Conservation (phyloP, 2,888 invertebrate genomes). For the Schrankia costaestrigalis region DNA sequence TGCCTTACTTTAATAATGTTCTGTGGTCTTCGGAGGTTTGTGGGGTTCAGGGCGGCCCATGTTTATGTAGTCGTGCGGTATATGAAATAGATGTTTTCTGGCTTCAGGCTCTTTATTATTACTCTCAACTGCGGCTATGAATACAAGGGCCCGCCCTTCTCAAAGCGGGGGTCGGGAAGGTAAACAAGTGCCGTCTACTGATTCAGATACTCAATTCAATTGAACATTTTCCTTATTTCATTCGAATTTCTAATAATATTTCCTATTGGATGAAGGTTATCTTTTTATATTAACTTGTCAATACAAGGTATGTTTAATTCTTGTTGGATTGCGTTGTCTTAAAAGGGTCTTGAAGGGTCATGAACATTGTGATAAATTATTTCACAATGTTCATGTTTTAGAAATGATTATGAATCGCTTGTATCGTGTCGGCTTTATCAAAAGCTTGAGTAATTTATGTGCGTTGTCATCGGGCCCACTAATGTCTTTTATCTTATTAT, state of each 20-base stretch:
- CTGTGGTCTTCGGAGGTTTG: constrained; percentile 70
- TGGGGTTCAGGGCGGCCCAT: constrained; percentile 56
- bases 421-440: constrained; percentile 56
- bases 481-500: constrained; percentile 51
- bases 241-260: constrained; percentile 43
- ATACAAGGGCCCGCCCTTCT: constrained; percentile 51
- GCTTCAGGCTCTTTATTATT: constrained; percentile 80
- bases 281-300: constrained; percentile 16
- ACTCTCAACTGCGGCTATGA: constrained; percentile 65
- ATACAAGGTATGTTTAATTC: constrained; percentile 10
- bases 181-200: constrained; percentile 70
- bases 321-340: constrained; percentile 18
- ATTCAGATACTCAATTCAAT: constrained; percentile 65
- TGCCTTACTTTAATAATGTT: constrained; percentile 73
- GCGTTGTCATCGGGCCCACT: constrained; percentile 47
- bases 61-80: constrained; percentile 66
- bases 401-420: constrained; percentile 49
- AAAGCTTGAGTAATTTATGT: constrained; percentile 61
- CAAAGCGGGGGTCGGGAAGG: constrained; percentile 60
- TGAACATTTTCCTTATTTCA: constrained; percentile 54
- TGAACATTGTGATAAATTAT: constrained; percentile 8
- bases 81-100: constrained; percentile 78
- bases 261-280: constrained; percentile 21
- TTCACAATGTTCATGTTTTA: constrained; percentile 46
- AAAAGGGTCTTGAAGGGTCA: constrained; percentile 16